phyloP scores from a whole-genome alignment of 1,140 invertebrate species.

The Pomacea maculata region DNA sequence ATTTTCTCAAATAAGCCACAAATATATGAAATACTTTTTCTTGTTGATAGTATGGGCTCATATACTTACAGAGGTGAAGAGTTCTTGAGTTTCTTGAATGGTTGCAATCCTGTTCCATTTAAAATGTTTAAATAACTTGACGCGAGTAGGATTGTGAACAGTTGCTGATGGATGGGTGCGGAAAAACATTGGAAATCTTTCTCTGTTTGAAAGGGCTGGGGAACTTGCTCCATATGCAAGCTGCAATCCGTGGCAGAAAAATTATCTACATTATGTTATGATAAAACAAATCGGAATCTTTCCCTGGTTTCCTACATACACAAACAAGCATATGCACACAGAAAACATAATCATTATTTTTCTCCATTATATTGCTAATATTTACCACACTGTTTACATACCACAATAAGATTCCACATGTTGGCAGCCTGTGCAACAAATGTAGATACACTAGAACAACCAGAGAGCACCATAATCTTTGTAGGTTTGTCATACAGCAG shows the following conservation, averaged over 20 bases:
- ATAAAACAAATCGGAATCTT: background rate
- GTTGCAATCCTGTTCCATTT: constrained; percentile 97
- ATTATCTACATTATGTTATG: background rate
- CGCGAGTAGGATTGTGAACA: constrained; percentile 97
- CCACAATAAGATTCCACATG: constrained; percentile 99
- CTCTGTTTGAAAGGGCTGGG: constrained; percentile 96
- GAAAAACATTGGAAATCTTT: constrained; percentile 97
- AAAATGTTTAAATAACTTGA: constrained; percentile 96
- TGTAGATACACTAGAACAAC: constrained; percentile 99
- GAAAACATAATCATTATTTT: background rate
- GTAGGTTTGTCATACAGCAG: constrained; percentile 89
- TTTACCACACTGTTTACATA: constrained; percentile 69
- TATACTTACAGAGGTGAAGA: constrained; percentile 92
- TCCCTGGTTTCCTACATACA: constrained; percentile 6
- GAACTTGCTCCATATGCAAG: constrained; percentile 98
- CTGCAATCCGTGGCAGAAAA: constrained; percentile 68
- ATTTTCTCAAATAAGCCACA: no score
- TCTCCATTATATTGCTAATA: background rate
- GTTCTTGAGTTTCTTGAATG: constrained; percentile 97
- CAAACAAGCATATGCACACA: background rate
- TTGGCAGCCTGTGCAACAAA: constrained; percentile 98
- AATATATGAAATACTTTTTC: no score
- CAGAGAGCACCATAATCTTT: constrained; percentile 91
- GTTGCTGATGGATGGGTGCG: constrained; percentile 99
- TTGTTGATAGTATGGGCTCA: no score